Conservation (phyloP, 2,888 invertebrate genomes). For the Lordiphosa andalusiaca region DNA sequence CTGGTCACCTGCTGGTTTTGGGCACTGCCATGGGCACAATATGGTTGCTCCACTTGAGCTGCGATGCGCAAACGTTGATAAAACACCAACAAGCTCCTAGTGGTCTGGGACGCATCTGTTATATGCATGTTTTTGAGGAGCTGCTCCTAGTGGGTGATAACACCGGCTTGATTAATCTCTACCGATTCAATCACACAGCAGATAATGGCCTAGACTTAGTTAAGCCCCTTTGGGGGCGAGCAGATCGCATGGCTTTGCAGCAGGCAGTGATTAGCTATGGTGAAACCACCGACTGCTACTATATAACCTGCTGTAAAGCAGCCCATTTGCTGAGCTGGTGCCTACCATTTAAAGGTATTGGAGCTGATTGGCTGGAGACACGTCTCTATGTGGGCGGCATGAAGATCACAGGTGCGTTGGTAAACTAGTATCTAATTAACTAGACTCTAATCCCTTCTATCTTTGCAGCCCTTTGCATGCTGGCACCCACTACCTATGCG, state of each 20-base stretch:
- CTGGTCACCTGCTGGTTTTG: slow-evolving; percentile 32
- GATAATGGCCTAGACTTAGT: slow-evolving; percentile 35
- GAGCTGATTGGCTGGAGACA: slow-evolving; percentile 31
- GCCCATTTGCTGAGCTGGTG: slow-evolving; percentile 72
- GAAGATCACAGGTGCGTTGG: slow-evolving; percentile 69
- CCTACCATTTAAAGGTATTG: slow-evolving; percentile 29
- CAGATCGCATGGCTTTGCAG: slow-evolving; percentile 69
- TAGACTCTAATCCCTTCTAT: too few relatives aligned
- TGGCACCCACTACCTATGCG: slow-evolving; percentile 50
- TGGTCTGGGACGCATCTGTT: slow-evolving; percentile 56
- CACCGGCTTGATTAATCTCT: slow-evolving; percentile 67
- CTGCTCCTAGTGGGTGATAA: slow-evolving; percentile 63
- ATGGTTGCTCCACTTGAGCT: slow-evolving; percentile 42
- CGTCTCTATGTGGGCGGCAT: slow-evolving; percentile 63
- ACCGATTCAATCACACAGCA: slow-evolving; percentile 28
- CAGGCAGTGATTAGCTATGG: slow-evolving; percentile 50
- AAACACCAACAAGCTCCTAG: slow-evolving; percentile 48
- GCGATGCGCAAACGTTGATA: slow-evolving; percentile 23
- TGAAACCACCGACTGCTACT: slow-evolving; percentile 43
- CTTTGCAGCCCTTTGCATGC: slow-evolving; percentile 57
- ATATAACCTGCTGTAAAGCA: slow-evolving; percentile 67
- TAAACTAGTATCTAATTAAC: not conserved
- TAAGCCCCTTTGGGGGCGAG: slow-evolving; percentile 66
- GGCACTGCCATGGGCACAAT: slow-evolving; percentile 76
- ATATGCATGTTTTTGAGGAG: slow-evolving; percentile 44